phyloP scores from a whole-genome alignment of 2,888 invertebrate genomes.

The Pollenia labialis region DNA sequence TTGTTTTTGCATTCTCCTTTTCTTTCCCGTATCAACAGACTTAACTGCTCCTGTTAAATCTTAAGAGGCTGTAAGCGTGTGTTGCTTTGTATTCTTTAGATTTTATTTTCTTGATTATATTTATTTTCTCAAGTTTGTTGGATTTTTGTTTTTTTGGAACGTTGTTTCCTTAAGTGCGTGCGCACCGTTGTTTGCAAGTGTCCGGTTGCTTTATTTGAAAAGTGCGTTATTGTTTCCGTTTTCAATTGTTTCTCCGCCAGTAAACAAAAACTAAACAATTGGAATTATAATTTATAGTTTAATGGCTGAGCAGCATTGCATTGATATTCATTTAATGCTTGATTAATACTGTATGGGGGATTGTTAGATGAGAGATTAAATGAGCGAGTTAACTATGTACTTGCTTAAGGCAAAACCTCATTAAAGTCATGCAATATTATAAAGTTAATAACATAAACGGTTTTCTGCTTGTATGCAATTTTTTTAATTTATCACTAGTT shows the following conservation, averaged over 20 bases:
- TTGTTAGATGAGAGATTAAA: not conserved
- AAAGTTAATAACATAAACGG: not conserved
- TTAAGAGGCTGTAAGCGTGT: slow-evolving; percentile 31
- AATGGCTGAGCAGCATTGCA: slow-evolving; percentile 10
- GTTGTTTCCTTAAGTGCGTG: slow-evolving; percentile 69
- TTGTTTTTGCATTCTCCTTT: slow-evolving; percentile 42
- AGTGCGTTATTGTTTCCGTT: slow-evolving; percentile 63
- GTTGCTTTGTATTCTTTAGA: slow-evolving; percentile 52
- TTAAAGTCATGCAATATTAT: not conserved
- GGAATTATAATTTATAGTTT: slow-evolving; percentile 38
- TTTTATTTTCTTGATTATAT: slow-evolving; percentile 52
- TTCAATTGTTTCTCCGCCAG: slow-evolving; percentile 29
- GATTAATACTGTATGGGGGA: not conserved
- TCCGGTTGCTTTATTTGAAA: slow-evolving; percentile 60
- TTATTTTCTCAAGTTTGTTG: slow-evolving; percentile 18
- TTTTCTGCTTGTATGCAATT: too few species aligned
- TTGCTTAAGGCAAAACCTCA: not conserved
- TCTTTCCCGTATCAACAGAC: not conserved
- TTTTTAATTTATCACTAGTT: too few species aligned
- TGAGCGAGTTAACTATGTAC: not conserved
- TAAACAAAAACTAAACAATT: slow-evolving; percentile 32
- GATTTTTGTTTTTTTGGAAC: slow-evolving; percentile 12
- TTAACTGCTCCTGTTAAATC: not conserved
- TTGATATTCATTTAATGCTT: slow-evolving; percentile 27
- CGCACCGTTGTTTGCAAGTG: slow-evolving; percentile 63